Conservation (phyloP, 2,113 vertebrate genomes). For the Harpagus bidentatus region DNA sequence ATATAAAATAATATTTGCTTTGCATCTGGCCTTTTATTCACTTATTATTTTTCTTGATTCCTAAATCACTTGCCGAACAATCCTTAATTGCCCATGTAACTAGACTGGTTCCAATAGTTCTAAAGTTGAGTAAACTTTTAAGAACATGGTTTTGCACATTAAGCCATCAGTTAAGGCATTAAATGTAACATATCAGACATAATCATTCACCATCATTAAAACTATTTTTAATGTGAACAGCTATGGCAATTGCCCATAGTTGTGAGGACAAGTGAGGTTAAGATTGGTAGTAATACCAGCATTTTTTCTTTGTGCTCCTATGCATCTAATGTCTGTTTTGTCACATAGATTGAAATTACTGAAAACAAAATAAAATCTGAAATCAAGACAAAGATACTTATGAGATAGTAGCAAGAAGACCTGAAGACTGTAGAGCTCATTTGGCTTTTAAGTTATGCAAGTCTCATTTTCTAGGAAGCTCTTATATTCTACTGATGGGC, state of each 20-base stretch:
- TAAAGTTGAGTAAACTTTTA: neutral
- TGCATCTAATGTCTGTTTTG: neutral
- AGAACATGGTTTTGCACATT: neutral
- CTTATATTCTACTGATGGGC: neutral
- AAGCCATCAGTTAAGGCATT: neutral
- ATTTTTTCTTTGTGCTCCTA: neutral
- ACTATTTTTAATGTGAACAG: neutral
- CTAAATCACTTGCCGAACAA: neutral
- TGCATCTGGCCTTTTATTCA: neutral
- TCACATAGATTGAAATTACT: neutral
- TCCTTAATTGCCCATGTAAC: neutral
- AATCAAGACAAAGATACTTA: neutral
- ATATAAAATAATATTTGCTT: neutral
- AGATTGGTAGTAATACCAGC: neutral
- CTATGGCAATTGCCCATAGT: neutral
- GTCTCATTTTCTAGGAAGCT: neutral
- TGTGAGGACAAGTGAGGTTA: neutral
- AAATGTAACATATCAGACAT: neutral
- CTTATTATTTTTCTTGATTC: neutral
- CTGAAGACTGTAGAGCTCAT: neutral
- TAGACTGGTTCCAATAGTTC: neutral
- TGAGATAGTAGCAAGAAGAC: neutral
- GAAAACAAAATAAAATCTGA: neutral
- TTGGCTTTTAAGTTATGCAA: neutral
- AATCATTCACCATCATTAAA: neutral